Evolutionary conservation across 2,797 vertebrate genomes (phyloP).

Genomic region (Peromyscus aztecus): DNA sequence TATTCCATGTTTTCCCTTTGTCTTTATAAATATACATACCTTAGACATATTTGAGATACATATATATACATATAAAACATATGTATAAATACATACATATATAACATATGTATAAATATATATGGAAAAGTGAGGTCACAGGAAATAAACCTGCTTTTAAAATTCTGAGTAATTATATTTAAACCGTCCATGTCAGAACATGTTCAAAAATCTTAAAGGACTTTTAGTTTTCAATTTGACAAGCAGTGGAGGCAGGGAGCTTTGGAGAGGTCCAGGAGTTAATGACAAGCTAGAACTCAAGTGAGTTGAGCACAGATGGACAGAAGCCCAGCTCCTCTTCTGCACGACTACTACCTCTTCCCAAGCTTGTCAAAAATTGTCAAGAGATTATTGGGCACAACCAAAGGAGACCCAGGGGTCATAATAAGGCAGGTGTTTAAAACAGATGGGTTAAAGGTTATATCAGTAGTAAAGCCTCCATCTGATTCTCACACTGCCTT

Average conservation of each 20-base stretch:
- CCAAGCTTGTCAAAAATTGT: neutral
- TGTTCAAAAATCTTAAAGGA: neutral
- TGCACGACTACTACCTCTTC: neutral
- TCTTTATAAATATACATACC: neutral
- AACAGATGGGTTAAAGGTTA: neutral
- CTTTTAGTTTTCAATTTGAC: constrained; percentile 53
- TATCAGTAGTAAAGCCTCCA: neutral
- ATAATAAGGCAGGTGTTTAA: neutral
- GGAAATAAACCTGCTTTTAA: constrained; percentile 24
- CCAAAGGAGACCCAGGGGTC: neutral
- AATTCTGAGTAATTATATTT: constrained; percentile 1
- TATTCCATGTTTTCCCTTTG: neutral
- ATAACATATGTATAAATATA: neutral
- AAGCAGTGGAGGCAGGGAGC: constrained; percentile 5
- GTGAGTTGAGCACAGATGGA: neutral
- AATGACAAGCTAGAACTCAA: neutral
- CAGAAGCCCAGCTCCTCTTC: neutral
- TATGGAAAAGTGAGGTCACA: constrained; percentile 5
- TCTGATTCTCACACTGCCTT: neutral
- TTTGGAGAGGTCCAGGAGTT: neutral
- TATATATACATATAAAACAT: neutral
- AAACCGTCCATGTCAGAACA: constrained; percentile 29
- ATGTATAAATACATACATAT: neutral
- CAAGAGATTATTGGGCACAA: neutral
- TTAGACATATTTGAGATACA: neutral